Conservation (phyloP, 2,113 vertebrate species). For the Picathartes gymnocephalus region DNA sequence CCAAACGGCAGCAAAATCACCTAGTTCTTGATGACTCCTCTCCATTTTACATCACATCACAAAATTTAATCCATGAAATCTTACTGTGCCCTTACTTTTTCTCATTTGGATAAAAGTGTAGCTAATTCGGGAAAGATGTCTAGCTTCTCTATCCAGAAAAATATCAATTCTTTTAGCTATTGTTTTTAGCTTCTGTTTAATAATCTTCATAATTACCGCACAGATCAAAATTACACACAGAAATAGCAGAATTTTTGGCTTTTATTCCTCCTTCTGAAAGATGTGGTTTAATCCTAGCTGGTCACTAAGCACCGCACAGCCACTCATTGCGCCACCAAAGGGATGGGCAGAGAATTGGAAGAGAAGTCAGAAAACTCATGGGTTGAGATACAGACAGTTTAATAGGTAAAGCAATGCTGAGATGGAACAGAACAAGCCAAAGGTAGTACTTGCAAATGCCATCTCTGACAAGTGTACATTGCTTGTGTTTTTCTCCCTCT, state of each 20-base stretch:
- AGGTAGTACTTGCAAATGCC: background rate
- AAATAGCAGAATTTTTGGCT: background rate
- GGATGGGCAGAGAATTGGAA: background rate
- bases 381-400: background rate
- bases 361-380: background rate
- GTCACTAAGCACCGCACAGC: background rate
- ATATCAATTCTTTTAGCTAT: background rate
- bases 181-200: background rate
- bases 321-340: background rate
- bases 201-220: background rate
- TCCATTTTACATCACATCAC: background rate
- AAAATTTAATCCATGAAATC: background rate
- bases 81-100: background rate
- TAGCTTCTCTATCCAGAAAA: background rate
- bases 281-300: background rate
- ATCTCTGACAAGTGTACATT: background rate
- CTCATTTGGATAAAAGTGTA: background rate
- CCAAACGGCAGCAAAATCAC: background rate
- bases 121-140: background rate
- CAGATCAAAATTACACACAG: background rate
- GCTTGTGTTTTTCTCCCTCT: background rate
- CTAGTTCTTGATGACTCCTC: background rate
- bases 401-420: background rate
- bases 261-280: background rate
- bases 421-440: background rate